These are phyloP conservation scores for Netelia melanura DNA, from an alignment of 2,888 invertebrate species.

Conservation along the genomic window DNA sequence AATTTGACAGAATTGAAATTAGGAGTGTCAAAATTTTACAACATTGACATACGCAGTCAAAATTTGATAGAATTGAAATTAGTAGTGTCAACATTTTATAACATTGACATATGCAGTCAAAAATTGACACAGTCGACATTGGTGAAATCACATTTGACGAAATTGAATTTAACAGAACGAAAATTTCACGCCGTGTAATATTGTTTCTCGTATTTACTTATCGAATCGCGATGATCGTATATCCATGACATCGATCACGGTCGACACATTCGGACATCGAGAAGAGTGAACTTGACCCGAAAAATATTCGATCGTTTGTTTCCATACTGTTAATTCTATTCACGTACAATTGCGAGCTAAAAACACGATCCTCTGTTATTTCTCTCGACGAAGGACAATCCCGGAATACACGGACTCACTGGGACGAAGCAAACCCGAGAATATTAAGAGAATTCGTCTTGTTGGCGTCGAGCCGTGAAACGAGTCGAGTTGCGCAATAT, in stretches of 20 bases:
- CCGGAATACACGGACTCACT: constrained; percentile 9
- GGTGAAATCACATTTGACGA: not conserved
- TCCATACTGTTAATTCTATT: constrained; percentile 26
- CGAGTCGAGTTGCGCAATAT: constrained; percentile 31
- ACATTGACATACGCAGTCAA: not conserved
- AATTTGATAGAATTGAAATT: not conserved
- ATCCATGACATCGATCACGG: not conserved
- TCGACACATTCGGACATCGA: not conserved
- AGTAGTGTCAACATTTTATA: too few relatives aligned
- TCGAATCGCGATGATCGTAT: not conserved
- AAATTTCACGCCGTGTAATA: not conserved
- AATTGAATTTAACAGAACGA: not conserved
- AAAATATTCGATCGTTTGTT: constrained; percentile 24
- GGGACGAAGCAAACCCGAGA: not conserved
- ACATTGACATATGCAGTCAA: too few relatives aligned
- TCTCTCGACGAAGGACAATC: constrained; percentile 34
- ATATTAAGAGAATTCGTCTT: constrained; percentile 6
- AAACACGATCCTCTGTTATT: constrained; percentile 11
- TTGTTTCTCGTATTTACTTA: not conserved
- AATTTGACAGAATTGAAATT: too few relatives aligned
- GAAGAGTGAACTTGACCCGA: constrained; percentile 47
- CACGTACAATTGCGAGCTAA: constrained; percentile 15
- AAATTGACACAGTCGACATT: not conserved
- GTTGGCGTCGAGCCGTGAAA: constrained; percentile 33
- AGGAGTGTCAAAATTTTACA: not conserved